phyloP scores from a whole-genome alignment of 1,140 invertebrate species.

The Brachionus sp. region DNA sequence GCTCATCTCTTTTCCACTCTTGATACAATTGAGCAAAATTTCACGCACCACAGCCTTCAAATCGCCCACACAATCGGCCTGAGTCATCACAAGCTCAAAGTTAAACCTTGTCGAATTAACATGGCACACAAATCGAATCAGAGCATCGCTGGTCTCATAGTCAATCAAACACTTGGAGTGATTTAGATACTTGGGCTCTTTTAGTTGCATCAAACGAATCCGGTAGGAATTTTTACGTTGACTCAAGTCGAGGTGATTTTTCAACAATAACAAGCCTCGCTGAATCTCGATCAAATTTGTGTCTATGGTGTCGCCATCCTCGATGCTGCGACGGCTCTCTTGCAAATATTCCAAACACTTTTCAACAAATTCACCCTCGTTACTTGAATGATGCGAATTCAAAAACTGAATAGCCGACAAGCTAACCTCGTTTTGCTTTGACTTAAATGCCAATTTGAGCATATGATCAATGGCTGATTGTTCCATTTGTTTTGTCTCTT shows the following conservation, averaged over 20 bases:
- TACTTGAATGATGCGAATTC: neutral
- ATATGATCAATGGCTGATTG: slow-evolving; percentile 14
- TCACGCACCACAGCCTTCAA: slow-evolving; percentile 67
- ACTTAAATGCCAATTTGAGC: slow-evolving; percentile 22
- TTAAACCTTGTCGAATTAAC: slow-evolving; percentile 55
- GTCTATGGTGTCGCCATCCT: slow-evolving; percentile 60
- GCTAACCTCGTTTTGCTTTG: neutral
- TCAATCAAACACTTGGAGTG: slow-evolving; percentile 68
- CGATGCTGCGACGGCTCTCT: neutral
- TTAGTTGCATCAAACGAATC: slow-evolving; percentile 62
- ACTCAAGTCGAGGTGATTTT: slow-evolving; percentile 87
- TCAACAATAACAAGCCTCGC: slow-evolving; percentile 75
- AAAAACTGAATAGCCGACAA: slow-evolving; percentile 32
- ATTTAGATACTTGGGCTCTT: slow-evolving; percentile 73
- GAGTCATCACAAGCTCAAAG: slow-evolving; percentile 64
- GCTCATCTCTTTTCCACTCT: neutral
- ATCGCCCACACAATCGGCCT: slow-evolving; percentile 80
- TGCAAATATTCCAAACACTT: slow-evolving; percentile 59
- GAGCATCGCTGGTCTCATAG: neutral
- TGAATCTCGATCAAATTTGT: slow-evolving; percentile 80
- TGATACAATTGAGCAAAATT: slow-evolving; percentile 5
- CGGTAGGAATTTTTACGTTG: slow-evolving; percentile 69
- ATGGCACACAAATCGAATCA: slow-evolving; percentile 76
- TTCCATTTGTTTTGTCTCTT: neutral
- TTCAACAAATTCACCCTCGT: slow-evolving; percentile 64